Conservation (phyloP, 1,140 invertebrate species). For the Littorina saxatilis region DNA sequence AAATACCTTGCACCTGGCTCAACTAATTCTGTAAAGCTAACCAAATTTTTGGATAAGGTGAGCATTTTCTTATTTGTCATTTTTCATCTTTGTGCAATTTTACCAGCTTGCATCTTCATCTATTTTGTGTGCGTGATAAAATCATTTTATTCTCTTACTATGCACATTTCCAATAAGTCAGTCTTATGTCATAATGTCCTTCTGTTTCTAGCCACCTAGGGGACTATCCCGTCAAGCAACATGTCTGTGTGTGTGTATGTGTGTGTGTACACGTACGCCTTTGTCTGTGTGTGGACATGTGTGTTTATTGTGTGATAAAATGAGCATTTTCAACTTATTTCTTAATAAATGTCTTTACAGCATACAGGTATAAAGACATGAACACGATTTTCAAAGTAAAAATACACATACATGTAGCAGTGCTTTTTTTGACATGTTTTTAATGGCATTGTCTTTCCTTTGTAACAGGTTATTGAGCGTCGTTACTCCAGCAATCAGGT, state of each 20-base stretch:
- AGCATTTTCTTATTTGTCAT: neutral
- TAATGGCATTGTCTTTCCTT: neutral
- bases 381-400: neutral
- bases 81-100: neutral
- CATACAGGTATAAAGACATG: neutral
- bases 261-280: too few relatives aligned
- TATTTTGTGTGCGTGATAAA: neutral
- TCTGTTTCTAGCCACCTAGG: neutral
- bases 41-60: conserved; percentile 94
- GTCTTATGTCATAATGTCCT: neutral
- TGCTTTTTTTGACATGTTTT: neutral
- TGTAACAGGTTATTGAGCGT: conserved; percentile 54
- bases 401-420: neutral
- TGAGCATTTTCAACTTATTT: too few relatives aligned
- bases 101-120: neutral
- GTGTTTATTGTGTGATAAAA: neutral
- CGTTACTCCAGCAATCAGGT: conserved; percentile 54
- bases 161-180: neutral
- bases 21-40: conserved; percentile 92
- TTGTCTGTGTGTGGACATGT: too few relatives aligned
- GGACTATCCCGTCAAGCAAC: neutral
- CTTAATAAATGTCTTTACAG: neutral
- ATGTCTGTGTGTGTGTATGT: conserved; percentile 1
- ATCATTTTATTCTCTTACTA: neutral
- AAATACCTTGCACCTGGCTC: conserved; percentile 93